Evolutionary conservation across 2,888 invertebrate species (phyloP).

Genomic region (Heliconius ismenius): DNA sequence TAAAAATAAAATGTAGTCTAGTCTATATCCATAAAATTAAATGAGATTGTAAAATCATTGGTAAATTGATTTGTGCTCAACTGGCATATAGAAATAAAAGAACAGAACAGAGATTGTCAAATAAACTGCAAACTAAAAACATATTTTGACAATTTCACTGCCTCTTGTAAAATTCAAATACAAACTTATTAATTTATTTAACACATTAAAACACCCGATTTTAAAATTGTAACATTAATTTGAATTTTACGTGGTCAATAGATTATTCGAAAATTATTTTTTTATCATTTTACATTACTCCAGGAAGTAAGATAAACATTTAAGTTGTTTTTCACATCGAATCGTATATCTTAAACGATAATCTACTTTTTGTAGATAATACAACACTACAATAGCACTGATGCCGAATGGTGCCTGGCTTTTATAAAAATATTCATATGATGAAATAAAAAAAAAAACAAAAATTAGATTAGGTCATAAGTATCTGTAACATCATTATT

Average conservation of each 20-base stretch:
- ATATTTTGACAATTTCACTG: constrained; percentile 27
- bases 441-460: constrained; percentile 39
- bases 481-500: constrained; percentile 19
- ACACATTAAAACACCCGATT: no score
- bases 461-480: constrained; percentile 21
- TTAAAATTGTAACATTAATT: neutral
- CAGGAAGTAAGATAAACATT: constrained; percentile 18
- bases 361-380: constrained; percentile 18
- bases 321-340: constrained; percentile 54
- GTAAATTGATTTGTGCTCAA: no score
- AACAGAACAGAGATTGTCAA: neutral
- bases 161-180: constrained; percentile 5
- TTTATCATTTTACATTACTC: neutral
- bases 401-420: constrained; percentile 69
- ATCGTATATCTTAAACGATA: constrained; percentile 44
- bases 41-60: neutral
- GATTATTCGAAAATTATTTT: neutral
- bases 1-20: neutral
- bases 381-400: constrained; percentile 44
- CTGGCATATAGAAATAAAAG: neutral
- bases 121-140: neutral
- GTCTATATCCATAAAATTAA: neutral
- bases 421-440: constrained; percentile 49
- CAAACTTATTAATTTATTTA: neutral
- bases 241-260: neutral